Evolutionary conservation across 2,113 vertebrate species (phyloP).

Genomic region (Carettochelys insculpta): DNA sequence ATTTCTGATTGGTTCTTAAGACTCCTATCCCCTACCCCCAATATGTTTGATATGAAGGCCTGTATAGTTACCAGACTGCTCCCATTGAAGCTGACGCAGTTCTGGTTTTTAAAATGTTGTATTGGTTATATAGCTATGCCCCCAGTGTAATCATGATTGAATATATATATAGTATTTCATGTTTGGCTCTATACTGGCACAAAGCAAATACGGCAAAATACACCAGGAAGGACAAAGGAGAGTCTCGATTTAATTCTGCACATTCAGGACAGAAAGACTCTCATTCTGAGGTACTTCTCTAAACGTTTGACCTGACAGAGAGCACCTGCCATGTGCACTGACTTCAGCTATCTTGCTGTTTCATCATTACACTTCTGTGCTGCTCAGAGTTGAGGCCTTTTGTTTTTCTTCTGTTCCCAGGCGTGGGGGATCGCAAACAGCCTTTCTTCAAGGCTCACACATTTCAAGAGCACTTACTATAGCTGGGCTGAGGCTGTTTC

Average conservation of each 20-base stretch:
- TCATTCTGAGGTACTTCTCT: not conserved
- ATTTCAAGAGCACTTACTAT: not conserved
- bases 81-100: not conserved
- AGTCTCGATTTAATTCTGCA: not conserved
- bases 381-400: too few relatives aligned
- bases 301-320: not conserved
- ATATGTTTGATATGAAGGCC: not conserved
- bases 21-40: fast-evolving
- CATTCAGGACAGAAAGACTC: not conserved
- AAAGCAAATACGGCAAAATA: not conserved
- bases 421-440: fast-evolving
- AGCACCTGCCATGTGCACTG: fast-evolving
- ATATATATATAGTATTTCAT: not conserved
- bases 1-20: not conserved
- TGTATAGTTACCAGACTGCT: constrained; percentile 2
- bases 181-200: not conserved
- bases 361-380: not conserved
- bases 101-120: constrained; percentile 32
- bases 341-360: not conserved
- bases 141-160: not conserved
- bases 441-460: fast-evolving
- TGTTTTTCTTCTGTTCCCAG: not conserved
- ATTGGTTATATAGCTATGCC: not conserved
- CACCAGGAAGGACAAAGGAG: not conserved
- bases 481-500: fast-evolving